Conservation (phyloP, 1,140 invertebrate genomes). For the Drosophila grimshawi region DNA sequence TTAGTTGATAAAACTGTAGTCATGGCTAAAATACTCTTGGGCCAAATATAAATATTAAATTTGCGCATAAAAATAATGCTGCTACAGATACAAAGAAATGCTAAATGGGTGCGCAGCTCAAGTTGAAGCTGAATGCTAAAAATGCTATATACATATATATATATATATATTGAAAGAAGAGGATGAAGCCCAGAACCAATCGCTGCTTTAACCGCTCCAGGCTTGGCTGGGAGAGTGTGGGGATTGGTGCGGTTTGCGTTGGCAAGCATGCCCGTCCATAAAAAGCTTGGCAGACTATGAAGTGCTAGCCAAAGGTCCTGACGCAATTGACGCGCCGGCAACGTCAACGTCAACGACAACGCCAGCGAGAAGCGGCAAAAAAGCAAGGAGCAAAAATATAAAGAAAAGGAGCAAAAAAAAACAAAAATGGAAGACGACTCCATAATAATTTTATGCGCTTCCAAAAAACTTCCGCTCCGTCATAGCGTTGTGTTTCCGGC, state of each 20-base stretch:
- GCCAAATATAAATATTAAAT: conserved; percentile 80
- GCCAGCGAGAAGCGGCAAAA: background rate
- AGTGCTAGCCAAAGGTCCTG: conserved; percentile 67
- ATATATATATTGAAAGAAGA: conserved; percentile 24
- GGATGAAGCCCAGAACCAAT: conserved; percentile 38
- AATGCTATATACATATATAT: background rate
- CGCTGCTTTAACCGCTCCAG: conserved; percentile 9
- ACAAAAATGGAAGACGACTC: conserved; percentile 66
- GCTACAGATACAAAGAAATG: conserved; percentile 22
- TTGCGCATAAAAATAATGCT: conserved; percentile 76
- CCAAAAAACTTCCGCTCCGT: conserved; percentile 81
- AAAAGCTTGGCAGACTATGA: conserved; percentile 63
- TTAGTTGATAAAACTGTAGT: conserved; percentile 37
- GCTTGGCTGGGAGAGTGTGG: background rate
- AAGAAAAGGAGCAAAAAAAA: background rate
- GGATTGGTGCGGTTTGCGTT: background rate
- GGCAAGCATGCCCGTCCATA: conserved; percentile 25
- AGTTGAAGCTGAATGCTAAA: conserved; percentile 17
- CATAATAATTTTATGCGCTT: conserved; percentile 83
- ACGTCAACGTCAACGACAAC: conserved; percentile 34
- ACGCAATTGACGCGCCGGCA: conserved; percentile 71
- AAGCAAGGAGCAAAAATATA: background rate
- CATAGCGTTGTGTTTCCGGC: conserved; percentile 77
- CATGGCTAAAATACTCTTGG: conserved; percentile 70
- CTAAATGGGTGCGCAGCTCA: conserved; percentile 18